Base-by-base conservation (phyloP, 2,888 invertebrate species). In the Synanthedon myopaeformis region DNA sequence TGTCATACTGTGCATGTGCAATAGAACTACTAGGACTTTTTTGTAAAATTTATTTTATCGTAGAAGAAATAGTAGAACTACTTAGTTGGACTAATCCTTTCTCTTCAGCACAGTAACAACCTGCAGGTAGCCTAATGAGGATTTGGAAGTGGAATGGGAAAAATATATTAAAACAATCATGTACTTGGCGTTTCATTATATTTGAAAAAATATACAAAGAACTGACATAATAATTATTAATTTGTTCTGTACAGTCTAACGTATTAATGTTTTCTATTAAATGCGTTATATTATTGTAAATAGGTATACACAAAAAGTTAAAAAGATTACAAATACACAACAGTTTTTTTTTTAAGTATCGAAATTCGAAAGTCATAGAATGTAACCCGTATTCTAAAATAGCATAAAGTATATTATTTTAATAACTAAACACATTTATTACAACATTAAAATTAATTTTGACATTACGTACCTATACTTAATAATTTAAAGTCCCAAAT, bases 181-280 rank as follows among this genome's bases (percentile, higher is more conserved):
- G 45, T 49, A 49, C 23, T 49, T 78, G 72, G 68, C 73, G 78
- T 76, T 77, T 76, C 63, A 66, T 79, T 82, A 81, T 84, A 84
- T 79, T 84, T 82, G 74, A 76, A 82, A 82, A 82, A 83, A 83
- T 83, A 83, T 82, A 82, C 82, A 82, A 82, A 82, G 74, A 76
- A 81, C 74, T 74, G 76, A 74, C 72, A 69, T 60, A 73, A 73
- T 72, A 35, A 35, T 23, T 45, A 52, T 54, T 74, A 79, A 73
- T 74, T 77, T 75, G 71, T 76, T 79, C 82, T 83, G 81, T 84
- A 83, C 82, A 83, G 67, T 74, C 76, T 75, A 71, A 74, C 69
- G 72, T 72, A 70, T 67, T 72, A 71, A 73, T 68, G 61, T 67
- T 65, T 71, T 72, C 77, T 81, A 82, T 73, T 82, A 84, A 83